Evolutionary conservation across 2,888 invertebrate species (phyloP).

Genomic region (Ochropleura plecta): DNA sequence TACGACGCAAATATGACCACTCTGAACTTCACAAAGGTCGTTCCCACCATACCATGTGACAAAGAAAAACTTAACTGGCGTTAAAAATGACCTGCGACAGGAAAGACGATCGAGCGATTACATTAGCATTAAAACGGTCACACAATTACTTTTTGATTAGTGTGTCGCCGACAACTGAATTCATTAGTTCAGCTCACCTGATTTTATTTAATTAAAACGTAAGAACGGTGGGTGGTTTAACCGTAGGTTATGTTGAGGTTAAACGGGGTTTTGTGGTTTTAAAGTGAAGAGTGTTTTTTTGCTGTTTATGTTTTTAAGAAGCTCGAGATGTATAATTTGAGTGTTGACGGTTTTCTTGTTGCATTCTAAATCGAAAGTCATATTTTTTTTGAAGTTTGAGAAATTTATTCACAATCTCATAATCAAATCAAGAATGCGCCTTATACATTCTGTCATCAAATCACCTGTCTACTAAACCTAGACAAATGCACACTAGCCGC

Average conservation of each 20-base stretch:
- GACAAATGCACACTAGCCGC: too few relatives aligned
- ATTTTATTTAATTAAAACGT: constrained; percentile 89
- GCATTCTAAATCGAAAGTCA: neutral
- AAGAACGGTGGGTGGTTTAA: constrained; percentile 55
- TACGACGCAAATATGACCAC: constrained; percentile 42
- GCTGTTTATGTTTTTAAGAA: neutral
- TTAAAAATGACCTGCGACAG: constrained; percentile 68
- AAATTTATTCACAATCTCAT: neutral
- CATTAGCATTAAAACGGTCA: constrained; percentile 89
- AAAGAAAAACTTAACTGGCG: constrained; percentile 61
- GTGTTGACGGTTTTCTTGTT: neutral
- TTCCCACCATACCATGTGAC: constrained; percentile 69
- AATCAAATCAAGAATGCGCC: too few relatives aligned
- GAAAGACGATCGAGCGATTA: constrained; percentile 72
- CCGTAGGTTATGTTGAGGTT: constrained; percentile 48
- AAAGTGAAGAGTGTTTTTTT: constrained; percentile 9
- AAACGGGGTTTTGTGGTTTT: constrained; percentile 48
- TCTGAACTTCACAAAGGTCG: constrained; percentile 51
- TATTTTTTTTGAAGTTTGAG: neutral
- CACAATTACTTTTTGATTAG: constrained; percentile 88
- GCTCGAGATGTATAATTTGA: neutral
- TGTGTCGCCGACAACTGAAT: constrained; percentile 88
- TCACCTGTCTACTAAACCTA: too few relatives aligned
- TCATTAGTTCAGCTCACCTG: constrained; percentile 91
- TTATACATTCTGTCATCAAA: too few relatives aligned